phyloP scores from a whole-genome alignment of 2,797 vertebrate species.

The Gambusia yucatana region DNA sequence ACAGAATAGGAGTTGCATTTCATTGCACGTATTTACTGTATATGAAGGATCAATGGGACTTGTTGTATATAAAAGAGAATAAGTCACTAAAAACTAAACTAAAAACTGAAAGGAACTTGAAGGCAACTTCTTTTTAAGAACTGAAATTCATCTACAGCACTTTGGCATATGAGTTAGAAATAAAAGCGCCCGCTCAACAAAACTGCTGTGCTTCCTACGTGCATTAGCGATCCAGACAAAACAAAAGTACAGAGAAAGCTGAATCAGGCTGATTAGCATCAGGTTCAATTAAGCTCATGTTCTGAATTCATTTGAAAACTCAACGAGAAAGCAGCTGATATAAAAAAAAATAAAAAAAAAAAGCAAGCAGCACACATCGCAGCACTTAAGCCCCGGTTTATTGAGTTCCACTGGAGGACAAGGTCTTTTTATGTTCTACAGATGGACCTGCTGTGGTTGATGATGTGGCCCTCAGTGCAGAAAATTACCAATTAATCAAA shows the following conservation, averaged over 20 bases:
- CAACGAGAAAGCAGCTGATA: not conserved
- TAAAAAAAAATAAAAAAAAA: not conserved
- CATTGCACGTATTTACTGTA: not conserved
- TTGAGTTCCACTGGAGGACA: slow-evolving; percentile 11
- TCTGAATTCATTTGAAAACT: slow-evolving; percentile 3
- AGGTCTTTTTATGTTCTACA: slow-evolving; percentile 28
- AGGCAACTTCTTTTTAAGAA: not conserved
- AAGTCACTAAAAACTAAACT: not conserved
- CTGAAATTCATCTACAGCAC: not conserved
- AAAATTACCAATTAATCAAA: slow-evolving; percentile 44
- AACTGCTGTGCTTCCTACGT: not conserved
- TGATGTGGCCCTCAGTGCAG: slow-evolving; percentile 21
- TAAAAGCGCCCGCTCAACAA: not conserved
- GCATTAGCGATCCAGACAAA: not conserved
- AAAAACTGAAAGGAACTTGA: slow-evolving; percentile 3
- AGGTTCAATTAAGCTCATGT: not conserved
- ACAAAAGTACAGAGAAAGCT: not conserved
- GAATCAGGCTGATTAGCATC: not conserved
- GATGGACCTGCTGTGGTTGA: slow-evolving; percentile 20
- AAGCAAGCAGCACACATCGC: slow-evolving; percentile 24
- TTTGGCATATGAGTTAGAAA: not conserved
- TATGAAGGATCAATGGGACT: not conserved
- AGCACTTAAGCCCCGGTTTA: slow-evolving; percentile 10
- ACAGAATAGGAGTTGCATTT: not conserved
- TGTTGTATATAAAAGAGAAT: not conserved